phyloP scores from a whole-genome alignment of 2,888 invertebrate species.

The Ellobium chinense region DNA sequence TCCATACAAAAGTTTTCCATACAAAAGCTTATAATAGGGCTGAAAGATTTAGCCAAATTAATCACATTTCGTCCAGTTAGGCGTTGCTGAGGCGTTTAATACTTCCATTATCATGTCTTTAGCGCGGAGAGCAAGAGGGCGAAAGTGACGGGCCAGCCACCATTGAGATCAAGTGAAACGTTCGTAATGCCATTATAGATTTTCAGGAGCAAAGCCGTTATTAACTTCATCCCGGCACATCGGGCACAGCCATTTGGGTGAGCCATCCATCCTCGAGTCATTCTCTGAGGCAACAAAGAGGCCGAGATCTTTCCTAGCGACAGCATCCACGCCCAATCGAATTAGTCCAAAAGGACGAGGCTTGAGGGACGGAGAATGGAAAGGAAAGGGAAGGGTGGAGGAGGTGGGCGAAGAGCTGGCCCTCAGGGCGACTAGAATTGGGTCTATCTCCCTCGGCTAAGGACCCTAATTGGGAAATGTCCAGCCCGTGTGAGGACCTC shows the following conservation, averaged over 20 bases:
- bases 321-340: slow-evolving; percentile 25
- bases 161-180: slow-evolving; percentile 48
- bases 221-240: slow-evolving; percentile 51
- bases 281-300: slow-evolving; percentile 24
- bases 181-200: slow-evolving; percentile 48
- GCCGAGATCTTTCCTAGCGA: neutral
- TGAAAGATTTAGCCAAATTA: slow-evolving; percentile 40
- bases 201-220: slow-evolving; percentile 33
- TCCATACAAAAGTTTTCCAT: neutral
- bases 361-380: neutral
- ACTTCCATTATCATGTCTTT: slow-evolving; percentile 30
- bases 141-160: slow-evolving; percentile 21
- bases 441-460: slow-evolving; percentile 25
- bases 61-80: slow-evolving; percentile 39
- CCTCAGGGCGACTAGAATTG: slow-evolving; percentile 4
- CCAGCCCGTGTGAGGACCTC: neutral
- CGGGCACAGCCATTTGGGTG: slow-evolving; percentile 19
- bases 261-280: neutral
- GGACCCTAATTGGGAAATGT: slow-evolving; percentile 36
- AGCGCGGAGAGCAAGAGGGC: slow-evolving; percentile 13
- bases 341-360: slow-evolving; percentile 1
- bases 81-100: slow-evolving; percentile 28
- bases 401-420: neutral
- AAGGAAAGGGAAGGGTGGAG: neutral
- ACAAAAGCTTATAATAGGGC: slow-evolving; percentile 12